Percentiles rank a stretch among this genome's conserved stretches.
These are phyloP conservation scores for Drosophila ezoana DNA, from an alignment of 2,888 invertebrate genomes.

Conservation along the genomic window DNA sequence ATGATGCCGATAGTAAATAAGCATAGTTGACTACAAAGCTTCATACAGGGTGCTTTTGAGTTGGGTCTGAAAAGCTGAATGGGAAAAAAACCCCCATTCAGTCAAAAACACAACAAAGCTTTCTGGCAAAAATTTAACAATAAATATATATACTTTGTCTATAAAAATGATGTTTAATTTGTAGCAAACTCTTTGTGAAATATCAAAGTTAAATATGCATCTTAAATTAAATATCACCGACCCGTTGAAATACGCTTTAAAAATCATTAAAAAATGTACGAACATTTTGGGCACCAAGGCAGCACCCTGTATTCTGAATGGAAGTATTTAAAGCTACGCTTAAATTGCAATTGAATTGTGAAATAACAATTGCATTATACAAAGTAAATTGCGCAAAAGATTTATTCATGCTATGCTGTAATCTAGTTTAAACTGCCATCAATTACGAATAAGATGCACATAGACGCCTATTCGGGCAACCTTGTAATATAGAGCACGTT, in stretches of 20 bases:
- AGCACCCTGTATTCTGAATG: constrained; percentile 49
- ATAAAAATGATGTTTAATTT: constrained; percentile 27
- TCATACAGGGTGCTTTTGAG: constrained; percentile 3
- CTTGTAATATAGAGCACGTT: constrained; percentile 46
- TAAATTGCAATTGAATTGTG: constrained; percentile 43
- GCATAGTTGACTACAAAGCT: background rate
- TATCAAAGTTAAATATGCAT: constrained; percentile 72
- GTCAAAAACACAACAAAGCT: background rate
- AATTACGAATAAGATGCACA: constrained; percentile 45
- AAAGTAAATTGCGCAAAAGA: constrained; percentile 50
- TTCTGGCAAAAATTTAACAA: background rate
- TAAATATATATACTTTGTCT: background rate
- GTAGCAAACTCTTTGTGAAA: constrained; percentile 53
- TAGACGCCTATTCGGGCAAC: constrained; percentile 27
- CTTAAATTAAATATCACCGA: constrained; percentile 26
- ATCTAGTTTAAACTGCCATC: constrained; percentile 35
- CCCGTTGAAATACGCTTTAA: constrained; percentile 53
- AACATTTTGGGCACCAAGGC: constrained; percentile 1
- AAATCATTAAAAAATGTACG: constrained; percentile 13
- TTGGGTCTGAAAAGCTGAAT: background rate
- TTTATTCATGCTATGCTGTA: constrained; percentile 39
- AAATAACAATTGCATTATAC: constrained; percentile 21
- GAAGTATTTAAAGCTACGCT: background rate
- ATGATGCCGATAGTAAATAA: background rate
- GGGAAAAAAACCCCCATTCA: background rate